phyloP scores from a whole-genome alignment of 2,113 vertebrate genomes.

The Sander lucioperca region DNA sequence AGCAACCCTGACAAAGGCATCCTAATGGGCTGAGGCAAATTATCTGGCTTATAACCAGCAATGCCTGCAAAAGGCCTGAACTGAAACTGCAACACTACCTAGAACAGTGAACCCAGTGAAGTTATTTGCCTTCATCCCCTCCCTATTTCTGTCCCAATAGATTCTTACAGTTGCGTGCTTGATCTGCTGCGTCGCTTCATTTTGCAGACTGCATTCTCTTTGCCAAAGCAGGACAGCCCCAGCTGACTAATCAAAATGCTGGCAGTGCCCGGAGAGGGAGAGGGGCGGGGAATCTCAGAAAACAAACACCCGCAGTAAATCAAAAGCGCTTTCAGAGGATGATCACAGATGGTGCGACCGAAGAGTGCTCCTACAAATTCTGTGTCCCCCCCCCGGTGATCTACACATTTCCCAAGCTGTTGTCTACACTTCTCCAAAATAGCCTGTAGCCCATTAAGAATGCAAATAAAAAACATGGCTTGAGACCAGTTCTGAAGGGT shows the following conservation, averaged over 20 bases:
- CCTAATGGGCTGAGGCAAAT: conserved; percentile 67
- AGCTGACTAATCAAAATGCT: conserved; percentile 72
- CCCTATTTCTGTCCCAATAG: conserved; percentile 13
- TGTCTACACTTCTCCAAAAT: conserved; percentile 56
- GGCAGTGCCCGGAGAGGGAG: conserved; percentile 52
- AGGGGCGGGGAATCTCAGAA: conserved; percentile 42
- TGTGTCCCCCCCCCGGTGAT: conserved; percentile 32
- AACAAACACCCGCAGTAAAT: conserved; percentile 74
- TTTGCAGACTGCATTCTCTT: conserved; percentile 60
- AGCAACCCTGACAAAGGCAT: conserved; percentile 63
- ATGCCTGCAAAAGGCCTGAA: conserved; percentile 7
- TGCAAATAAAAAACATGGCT: conserved; percentile 82
- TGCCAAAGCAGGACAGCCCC: conserved; percentile 63
- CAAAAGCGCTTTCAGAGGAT: conserved; percentile 73
- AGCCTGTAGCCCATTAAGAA: conserved; percentile 68
- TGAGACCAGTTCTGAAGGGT: conserved; percentile 60
- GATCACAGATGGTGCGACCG: conserved; percentile 76
- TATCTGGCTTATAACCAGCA: conserved; percentile 59
- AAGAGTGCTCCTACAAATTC: conserved; percentile 54
- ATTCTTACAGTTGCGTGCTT: conserved; percentile 39
- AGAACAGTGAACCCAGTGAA: neutral
- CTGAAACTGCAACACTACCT: conserved; percentile 7
- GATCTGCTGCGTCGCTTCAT: conserved; percentile 42
- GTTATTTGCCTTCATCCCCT: conserved; percentile 9
- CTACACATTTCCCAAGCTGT: conserved; percentile 64